These are phyloP conservation scores for Syngnathus floridae DNA, from an alignment of 2,113 vertebrate species.

Conservation along the genomic window DNA sequence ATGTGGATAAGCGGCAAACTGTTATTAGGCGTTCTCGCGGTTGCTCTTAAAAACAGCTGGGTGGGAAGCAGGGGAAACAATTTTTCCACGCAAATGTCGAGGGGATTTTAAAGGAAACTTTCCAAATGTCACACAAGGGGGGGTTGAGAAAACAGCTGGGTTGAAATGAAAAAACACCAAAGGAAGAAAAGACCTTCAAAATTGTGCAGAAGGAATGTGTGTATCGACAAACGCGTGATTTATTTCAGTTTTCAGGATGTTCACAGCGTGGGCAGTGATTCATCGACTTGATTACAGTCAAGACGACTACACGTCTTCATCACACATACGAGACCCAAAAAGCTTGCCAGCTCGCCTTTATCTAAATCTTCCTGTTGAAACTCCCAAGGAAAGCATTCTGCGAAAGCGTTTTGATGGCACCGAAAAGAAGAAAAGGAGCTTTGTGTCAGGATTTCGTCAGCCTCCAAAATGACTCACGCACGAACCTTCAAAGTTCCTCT, in stretches of 20 bases:
- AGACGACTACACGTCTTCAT: no score
- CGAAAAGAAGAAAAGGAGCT: constrained; percentile 4
- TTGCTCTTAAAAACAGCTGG: constrained; percentile 10
- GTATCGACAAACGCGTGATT: background rate
- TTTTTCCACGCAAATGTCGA: constrained; percentile 17
- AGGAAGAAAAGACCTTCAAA: background rate
- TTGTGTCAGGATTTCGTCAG: constrained; percentile 17
- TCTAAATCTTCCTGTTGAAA: background rate
- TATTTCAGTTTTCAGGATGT: background rate
- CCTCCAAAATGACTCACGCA: constrained; percentile 30
- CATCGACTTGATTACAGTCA: background rate
- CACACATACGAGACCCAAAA: background rate
- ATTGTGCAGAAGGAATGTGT: background rate
- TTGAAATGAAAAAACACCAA: background rate
- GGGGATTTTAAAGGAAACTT: constrained; percentile 14
- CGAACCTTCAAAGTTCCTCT: constrained; percentile 32
- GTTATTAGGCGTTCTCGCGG: background rate
- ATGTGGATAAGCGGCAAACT: background rate
- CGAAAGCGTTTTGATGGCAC: background rate
- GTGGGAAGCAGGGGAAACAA: background rate
- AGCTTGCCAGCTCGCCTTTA: background rate
- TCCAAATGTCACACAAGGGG: constrained; percentile 5
- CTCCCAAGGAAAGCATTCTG: background rate
- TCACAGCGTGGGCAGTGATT: background rate
- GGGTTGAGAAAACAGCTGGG: background rate